Evolutionary conservation across 1,140 invertebrate genomes (phyloP).

Genomic region (Drosophila mayri): DNA sequence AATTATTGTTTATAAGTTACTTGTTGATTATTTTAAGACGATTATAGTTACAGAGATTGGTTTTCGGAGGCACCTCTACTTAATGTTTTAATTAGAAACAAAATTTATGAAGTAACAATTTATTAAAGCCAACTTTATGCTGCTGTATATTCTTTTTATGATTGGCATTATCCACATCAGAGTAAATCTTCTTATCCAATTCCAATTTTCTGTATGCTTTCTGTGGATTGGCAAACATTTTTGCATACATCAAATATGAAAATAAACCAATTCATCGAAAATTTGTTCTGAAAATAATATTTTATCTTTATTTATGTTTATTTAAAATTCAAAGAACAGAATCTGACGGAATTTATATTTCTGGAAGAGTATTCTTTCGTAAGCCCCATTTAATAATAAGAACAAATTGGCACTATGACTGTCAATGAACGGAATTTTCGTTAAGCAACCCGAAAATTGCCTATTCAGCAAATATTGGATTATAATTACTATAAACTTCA

Average conservation of each 20-base stretch:
- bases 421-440: neutral
- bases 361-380: neutral
- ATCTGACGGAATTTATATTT: neutral
- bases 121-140: no score
- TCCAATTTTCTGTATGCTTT: no score
- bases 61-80: neutral
- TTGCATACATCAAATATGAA: no score
- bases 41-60: neutral
- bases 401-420: neutral
- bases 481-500: constrained; percentile 8
- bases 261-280: no score
- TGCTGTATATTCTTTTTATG: no score
- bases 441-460: neutral
- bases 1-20: neutral
- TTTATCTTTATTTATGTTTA: neutral
- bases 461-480: constrained; percentile 1
- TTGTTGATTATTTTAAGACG: neutral
- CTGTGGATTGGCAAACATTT: no score
- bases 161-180: neutral
- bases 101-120: neutral
- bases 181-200: neutral
- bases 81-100: neutral
- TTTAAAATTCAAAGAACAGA: neutral
- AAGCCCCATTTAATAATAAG: neutral
- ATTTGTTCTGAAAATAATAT: no score